Evolutionary conservation across 2,113 vertebrate genomes (phyloP).

Genomic region (Pyxicephalus adspersus): DNA sequence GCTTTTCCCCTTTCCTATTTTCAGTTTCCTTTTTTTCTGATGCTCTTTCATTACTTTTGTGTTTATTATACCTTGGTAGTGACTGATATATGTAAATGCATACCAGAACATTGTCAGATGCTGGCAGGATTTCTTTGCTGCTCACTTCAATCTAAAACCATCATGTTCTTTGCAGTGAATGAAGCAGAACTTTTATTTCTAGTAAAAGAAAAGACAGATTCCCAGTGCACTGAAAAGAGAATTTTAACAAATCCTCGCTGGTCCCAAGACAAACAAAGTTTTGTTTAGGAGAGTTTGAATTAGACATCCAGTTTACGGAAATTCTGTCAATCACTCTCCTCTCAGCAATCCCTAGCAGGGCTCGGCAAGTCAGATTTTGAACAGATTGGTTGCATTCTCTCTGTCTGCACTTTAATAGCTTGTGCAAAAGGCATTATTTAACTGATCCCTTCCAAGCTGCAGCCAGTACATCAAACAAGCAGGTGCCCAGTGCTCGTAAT

Average conservation of each 20-base stretch:
- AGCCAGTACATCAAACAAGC: constrained; percentile 55
- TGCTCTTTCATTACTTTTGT: neutral
- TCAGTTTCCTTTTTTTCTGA: too few species aligned
- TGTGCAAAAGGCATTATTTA: constrained; percentile 54
- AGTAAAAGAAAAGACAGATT: constrained; percentile 4
- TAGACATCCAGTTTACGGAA: constrained; percentile 45
- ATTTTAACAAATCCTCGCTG: constrained; percentile 14
- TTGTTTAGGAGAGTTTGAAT: constrained; percentile 46
- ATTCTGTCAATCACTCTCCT: constrained; percentile 44
- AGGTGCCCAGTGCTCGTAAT: constrained; percentile 47
- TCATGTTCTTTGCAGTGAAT: constrained; percentile 14
- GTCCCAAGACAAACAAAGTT: constrained; percentile 52
- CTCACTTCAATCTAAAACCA: neutral
- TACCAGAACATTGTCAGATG: neutral
- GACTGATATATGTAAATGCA: neutral
- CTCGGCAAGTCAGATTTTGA: constrained; percentile 51
- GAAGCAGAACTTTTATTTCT: constrained; percentile 27
- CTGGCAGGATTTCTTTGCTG: constrained; percentile 16
- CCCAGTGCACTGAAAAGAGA: constrained; percentile 20
- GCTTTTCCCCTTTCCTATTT: too few species aligned
- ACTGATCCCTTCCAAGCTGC: constrained; percentile 53
- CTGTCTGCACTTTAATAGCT: constrained; percentile 54
- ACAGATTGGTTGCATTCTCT: constrained; percentile 47
- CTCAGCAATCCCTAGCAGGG: constrained; percentile 40
- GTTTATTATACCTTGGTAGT: neutral